These are phyloP conservation scores for Oryzias sinensis DNA, from an alignment of 2,797 vertebrate genomes.

Conservation along the genomic window DNA sequence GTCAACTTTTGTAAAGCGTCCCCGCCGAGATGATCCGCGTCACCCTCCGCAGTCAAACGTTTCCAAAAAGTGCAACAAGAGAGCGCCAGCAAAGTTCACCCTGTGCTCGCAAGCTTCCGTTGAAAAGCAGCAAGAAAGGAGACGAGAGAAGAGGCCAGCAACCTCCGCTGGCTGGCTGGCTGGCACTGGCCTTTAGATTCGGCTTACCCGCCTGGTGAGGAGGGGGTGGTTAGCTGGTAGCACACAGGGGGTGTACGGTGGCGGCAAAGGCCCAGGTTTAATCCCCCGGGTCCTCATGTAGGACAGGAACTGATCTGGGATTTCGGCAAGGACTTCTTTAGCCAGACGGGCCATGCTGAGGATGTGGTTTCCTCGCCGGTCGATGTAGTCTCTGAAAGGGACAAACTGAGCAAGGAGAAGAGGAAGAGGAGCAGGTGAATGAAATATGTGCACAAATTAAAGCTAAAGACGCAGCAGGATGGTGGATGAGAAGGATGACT, in stretches of 20 bases:
- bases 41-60: conserved; percentile 19
- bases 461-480: too few species aligned
- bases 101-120: conserved; percentile 48
- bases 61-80: conserved; percentile 38
- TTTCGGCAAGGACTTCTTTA: conserved; percentile 94
- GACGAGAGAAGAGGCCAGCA: conserved; percentile 37
- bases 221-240: conserved; percentile 70
- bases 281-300: conserved; percentile 96
- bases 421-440: neutral
- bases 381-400: conserved; percentile 95
- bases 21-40: conserved; percentile 1
- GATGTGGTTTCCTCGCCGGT: conserved; percentile 92
- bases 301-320: conserved; percentile 96
- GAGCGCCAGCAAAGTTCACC: conserved; percentile 22
- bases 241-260: conserved; percentile 80
- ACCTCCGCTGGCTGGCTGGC: conserved; percentile 1
- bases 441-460: too few species aligned
- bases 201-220: conserved; percentile 84
- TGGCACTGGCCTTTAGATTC: conserved; percentile 80
- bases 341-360: conserved; percentile 95
- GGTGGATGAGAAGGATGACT: too few species aligned
- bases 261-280: conserved; percentile 89
- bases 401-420: conserved; percentile 82
- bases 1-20: conserved; percentile 3
- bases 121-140: conserved; percentile 54